Evolutionary conservation across 2,797 vertebrate genomes (phyloP).

Genomic region (Notolabrus celidotus): DNA sequence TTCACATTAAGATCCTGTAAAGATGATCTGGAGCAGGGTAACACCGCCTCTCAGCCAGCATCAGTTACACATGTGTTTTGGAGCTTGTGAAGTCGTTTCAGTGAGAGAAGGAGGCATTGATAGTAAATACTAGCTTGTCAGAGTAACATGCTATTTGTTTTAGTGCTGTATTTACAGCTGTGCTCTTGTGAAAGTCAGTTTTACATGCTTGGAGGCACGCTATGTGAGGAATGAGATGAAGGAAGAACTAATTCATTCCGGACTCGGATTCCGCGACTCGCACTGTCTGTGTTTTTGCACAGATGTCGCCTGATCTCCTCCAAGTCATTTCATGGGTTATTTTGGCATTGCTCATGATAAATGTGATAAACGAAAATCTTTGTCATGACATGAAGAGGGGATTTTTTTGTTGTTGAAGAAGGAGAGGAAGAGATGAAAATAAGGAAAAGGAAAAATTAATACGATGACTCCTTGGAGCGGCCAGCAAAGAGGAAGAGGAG

Average conservation of each 20-base stretch:
- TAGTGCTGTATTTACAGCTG: constrained; percentile 40
- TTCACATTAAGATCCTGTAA: constrained; percentile 63
- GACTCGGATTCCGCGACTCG: constrained; percentile 12
- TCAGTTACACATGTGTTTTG: constrained; percentile 56
- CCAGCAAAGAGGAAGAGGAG: constrained; percentile 45
- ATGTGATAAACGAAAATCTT: constrained; percentile 24
- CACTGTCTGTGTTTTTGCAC: constrained; percentile 13
- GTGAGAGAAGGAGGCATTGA: constrained; percentile 38
- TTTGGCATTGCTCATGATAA: constrained; percentile 26
- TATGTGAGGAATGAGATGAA: constrained; percentile 30
- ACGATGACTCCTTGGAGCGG: constrained; percentile 24
- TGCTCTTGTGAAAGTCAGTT: constrained; percentile 26
- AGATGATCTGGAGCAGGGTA: constrained; percentile 42
- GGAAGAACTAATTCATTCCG: constrained; percentile 30
- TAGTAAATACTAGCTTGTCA: constrained; percentile 57
- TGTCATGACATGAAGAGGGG: constrained; percentile 20
- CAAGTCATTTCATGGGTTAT: constrained; percentile 30
- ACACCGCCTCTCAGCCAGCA: constrained; percentile 15
- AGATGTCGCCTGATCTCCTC: constrained; percentile 30
- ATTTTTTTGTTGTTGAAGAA: constrained; percentile 53
- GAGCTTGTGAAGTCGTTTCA: constrained; percentile 53
- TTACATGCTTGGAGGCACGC: constrained; percentile 17
- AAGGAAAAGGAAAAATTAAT: constrained; percentile 13
- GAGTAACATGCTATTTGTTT: constrained; percentile 47
- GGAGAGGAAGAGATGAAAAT: constrained; percentile 46